phyloP scores from a whole-genome alignment of 2,113 vertebrate species.

The Muntiacus muntjak region DNA sequence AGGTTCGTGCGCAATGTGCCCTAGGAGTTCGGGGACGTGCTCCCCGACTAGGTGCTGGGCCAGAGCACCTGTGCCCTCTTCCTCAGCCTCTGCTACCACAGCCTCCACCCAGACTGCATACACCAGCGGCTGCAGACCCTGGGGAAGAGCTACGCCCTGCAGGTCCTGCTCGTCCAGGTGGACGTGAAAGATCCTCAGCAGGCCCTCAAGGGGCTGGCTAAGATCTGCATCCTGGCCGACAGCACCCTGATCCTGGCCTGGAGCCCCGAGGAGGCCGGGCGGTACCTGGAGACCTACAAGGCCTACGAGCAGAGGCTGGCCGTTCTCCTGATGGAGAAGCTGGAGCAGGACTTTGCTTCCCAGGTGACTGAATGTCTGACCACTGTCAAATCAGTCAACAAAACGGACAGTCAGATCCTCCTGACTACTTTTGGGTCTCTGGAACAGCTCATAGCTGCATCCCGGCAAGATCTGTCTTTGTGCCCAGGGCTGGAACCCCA shows the following conservation, averaged over 20 bases:
- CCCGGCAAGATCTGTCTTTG: slow-evolving; percentile 77
- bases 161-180: slow-evolving; percentile 89
- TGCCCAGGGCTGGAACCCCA: slow-evolving; percentile 81
- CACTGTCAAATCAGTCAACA: slow-evolving; percentile 91
- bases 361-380: slow-evolving; percentile 92
- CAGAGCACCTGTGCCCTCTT: slow-evolving; percentile 91
- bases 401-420: slow-evolving; percentile 88
- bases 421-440: slow-evolving; percentile 87
- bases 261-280: too few species aligned
- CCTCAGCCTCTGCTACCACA: slow-evolving; percentile 92
- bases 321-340: too few species aligned
- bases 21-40: slow-evolving; percentile 91
- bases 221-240: too few species aligned
- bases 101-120: slow-evolving; percentile 91
- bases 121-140: slow-evolving; percentile 88
- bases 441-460: slow-evolving; percentile 67
- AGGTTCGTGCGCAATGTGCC: slow-evolving; percentile 90
- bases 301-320: too few species aligned
- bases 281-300: too few species aligned
- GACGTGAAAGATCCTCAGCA: slow-evolving; percentile 78
- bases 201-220: too few species aligned
- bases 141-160: slow-evolving; percentile 84
- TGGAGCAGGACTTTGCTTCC: too few species aligned
- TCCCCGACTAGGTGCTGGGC: slow-evolving; percentile 90
- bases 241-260: too few species aligned